A percentile compares a stretch with the other conserved stretches of the same genome.
Conservation (phyloP, 2,888 invertebrate species). For the Protodeltote pygarga region DNA sequence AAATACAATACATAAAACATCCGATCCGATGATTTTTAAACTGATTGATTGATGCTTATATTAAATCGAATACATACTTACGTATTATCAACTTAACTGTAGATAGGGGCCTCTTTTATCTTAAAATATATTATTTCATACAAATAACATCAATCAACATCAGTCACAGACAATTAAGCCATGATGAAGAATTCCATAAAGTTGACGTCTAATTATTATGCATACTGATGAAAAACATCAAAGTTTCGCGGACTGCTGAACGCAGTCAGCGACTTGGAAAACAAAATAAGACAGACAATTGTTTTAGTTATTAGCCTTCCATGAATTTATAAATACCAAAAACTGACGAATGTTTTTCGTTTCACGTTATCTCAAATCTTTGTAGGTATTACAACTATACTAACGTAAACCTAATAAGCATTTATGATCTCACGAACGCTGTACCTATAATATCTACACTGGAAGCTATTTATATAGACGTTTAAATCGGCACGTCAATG, state of each 20-base stretch:
- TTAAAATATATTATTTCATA: constrained; percentile 18
- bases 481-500: constrained; percentile 54
- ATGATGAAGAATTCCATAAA: constrained; percentile 18
- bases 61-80: constrained; percentile 8
- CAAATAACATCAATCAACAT: constrained; percentile 13
- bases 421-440: constrained; percentile 44
- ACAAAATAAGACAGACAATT: constrained; percentile 22
- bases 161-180: constrained; percentile 15
- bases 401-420: constrained; percentile 39
- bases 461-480: constrained; percentile 52
- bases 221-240: constrained; percentile 4
- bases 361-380: constrained; percentile 32
- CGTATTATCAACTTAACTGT: constrained; percentile 1
- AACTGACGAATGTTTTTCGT: constrained; percentile 22
- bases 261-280: constrained; percentile 28
- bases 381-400: too few relatives aligned
- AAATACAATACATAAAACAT: constrained; percentile 37
- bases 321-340: constrained; percentile 25
- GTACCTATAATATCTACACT: constrained; percentile 22
- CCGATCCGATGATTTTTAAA: constrained; percentile 17
- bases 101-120: constrained; percentile 18
- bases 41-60: constrained; percentile 4
- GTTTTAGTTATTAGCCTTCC: constrained; percentile 22
- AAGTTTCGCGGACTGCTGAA: constrained; percentile 17
- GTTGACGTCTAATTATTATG: constrained; percentile 23